These are phyloP conservation scores for Drosophila pectinifera DNA, from an alignment of 1,140 invertebrate species.

Conservation along the genomic window DNA sequence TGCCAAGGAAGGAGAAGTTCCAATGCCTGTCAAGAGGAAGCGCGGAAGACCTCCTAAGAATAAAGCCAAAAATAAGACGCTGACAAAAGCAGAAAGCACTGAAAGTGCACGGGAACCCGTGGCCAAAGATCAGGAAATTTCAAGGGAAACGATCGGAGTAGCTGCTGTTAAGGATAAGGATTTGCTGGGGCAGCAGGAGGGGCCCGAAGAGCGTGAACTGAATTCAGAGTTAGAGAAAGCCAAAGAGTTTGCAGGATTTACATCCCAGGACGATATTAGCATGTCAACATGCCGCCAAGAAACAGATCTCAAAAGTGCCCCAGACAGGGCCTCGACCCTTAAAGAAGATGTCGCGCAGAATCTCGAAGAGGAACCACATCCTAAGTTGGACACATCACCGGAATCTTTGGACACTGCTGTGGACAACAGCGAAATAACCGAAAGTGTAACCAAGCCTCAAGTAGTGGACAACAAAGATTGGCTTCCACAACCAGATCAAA, in stretches of 20 bases:
- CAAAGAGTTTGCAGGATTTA: conserved; percentile 22
- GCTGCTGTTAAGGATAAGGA: not conserved
- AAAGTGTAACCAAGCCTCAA: not conserved
- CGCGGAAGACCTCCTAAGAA: conserved; percentile 48
- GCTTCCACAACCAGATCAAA: not conserved
- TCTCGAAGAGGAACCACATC: not conserved
- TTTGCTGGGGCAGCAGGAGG: not conserved
- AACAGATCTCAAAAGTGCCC: conserved; percentile 22
- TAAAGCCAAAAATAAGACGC: not conserved
- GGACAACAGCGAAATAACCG: not conserved
- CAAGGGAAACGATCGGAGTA: not conserved
- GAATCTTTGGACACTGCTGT: conserved; percentile 19
- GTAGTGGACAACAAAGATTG: not conserved
- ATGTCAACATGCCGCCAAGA: not conserved
- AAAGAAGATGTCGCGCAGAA: not conserved
- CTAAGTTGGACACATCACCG: not conserved
- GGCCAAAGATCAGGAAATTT: not conserved
- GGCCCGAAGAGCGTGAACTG: not conserved
- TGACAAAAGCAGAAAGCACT: not conserved
- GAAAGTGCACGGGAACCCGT: not conserved
- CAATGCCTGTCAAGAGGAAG: conserved; percentile 11
- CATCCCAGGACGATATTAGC: conserved; percentile 4
- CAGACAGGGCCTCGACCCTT: not conserved
- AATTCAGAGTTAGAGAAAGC: conserved; percentile 28
- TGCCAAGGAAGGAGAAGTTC: not conserved